Percentiles rank a stretch among this genome's conserved stretches.
phyloP scores from a whole-genome alignment of 2,888 invertebrate genomes.

The Cataglyphis altisquamis region DNA sequence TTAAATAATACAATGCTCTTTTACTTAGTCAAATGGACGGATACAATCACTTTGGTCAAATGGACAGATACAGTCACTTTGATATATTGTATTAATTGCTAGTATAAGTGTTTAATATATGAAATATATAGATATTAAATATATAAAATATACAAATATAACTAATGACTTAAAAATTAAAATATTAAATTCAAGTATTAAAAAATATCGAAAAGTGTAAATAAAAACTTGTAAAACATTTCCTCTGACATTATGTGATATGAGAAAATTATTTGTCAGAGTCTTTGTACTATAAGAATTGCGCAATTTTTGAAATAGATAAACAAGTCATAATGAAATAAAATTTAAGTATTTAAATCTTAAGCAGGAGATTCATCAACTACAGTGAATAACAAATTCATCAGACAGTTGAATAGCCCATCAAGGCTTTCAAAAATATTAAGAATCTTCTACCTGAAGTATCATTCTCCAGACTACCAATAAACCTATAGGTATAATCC shows the following conservation, averaged over 20 bases:
- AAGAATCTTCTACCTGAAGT: constrained; percentile 58
- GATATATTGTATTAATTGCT: no score
- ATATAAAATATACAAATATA: constrained; percentile 25
- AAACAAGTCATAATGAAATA: background rate
- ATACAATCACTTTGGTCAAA: background rate
- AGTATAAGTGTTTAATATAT: background rate
- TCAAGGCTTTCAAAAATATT: background rate
- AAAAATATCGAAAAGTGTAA: constrained; percentile 10
- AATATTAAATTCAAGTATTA: background rate
- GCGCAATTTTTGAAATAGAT: no score
- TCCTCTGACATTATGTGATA: background rate
- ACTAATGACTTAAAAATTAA: constrained; percentile 10
- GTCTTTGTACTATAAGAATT: constrained; percentile 5
- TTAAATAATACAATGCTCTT: constrained; percentile 26
- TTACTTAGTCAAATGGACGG: constrained; percentile 2
- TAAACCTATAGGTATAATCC: constrained; percentile 52
- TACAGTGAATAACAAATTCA: constrained; percentile 20
- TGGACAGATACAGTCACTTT: background rate
- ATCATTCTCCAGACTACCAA: constrained; percentile 38
- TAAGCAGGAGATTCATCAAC: background rate
- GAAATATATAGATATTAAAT: constrained; percentile 7
- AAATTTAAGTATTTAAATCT: background rate
- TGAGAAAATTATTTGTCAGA: constrained; percentile 29
- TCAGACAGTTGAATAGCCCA: background rate
- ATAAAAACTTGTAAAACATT: background rate